Percentiles rank a stretch among this genome's conserved stretches.
Conservation (phyloP, 2,888 invertebrate species). For the Dicyrtomina minuta region DNA sequence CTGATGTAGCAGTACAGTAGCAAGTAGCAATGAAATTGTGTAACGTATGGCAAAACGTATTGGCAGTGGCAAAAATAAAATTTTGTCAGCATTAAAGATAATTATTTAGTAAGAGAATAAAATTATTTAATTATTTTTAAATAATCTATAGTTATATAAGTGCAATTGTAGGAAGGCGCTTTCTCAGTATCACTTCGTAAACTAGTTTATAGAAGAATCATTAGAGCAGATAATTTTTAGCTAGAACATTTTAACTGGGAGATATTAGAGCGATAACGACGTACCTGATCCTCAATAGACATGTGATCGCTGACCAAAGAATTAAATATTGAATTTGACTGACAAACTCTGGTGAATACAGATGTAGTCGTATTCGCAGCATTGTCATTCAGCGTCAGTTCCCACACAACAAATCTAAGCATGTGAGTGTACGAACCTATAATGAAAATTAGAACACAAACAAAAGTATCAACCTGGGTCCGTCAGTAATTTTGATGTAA, state of each 20-base stretch:
- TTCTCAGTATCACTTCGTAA: too few relatives aligned
- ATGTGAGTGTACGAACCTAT: slow-evolving; percentile 79
- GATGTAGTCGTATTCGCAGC: slow-evolving; percentile 88
- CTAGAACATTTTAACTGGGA: too few relatives aligned
- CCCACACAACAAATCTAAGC: slow-evolving; percentile 86
- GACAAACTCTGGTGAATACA: slow-evolving; percentile 76
- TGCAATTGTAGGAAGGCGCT: neutral
- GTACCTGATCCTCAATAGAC: slow-evolving; percentile 94
- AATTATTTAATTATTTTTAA: neutral
- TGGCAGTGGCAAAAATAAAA: slow-evolving; percentile 13
- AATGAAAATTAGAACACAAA: slow-evolving; percentile 36
- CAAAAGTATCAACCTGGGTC: neutral
- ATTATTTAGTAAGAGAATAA: neutral
- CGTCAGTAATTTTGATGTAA: neutral
- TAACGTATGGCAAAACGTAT: slow-evolving; percentile 26
- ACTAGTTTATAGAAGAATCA: too few relatives aligned
- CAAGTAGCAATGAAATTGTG: slow-evolving; percentile 8
- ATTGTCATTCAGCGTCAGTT: slow-evolving; percentile 92
- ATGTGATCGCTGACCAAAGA: slow-evolving; percentile 93
- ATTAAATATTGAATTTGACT: slow-evolving; percentile 68
- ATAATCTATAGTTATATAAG: neutral
- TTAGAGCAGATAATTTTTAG: too few relatives aligned
- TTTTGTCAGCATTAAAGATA: slow-evolving; percentile 6
- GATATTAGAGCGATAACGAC: neutral
- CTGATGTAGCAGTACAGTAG: slow-evolving; percentile 22